Evolutionary conservation across 2,888 invertebrate species (phyloP).

Genomic region (Microdon myrmicae): DNA sequence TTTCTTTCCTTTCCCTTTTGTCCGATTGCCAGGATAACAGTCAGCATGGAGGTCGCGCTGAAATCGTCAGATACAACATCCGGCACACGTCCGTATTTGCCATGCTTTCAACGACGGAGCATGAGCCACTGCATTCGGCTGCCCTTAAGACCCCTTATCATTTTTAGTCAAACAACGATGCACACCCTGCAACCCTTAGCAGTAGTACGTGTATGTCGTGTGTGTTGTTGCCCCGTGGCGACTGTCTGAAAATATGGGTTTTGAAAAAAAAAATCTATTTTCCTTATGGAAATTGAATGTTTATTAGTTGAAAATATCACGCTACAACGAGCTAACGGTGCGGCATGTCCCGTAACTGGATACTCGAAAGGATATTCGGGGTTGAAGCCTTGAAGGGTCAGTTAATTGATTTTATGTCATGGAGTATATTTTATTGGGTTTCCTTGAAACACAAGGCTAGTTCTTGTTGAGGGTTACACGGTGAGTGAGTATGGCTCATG

Average conservation of each 20-base stretch:
- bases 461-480: not conserved
- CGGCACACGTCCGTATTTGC: constrained; percentile 43
- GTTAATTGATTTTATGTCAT: not conserved
- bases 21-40: constrained; percentile 48
- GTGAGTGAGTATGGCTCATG: not conserved
- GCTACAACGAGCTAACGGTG: constrained; percentile 1
- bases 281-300: constrained; percentile 27
- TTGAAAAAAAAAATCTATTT: constrained; percentile 27
- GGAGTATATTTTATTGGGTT: constrained; percentile 14
- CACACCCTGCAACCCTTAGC: constrained; percentile 12
- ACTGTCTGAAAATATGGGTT: constrained; percentile 1
- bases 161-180: constrained; percentile 20
- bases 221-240: too few relatives aligned
- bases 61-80: constrained; percentile 46
- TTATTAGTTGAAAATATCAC: constrained; percentile 26
- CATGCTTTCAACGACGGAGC: constrained; percentile 16
- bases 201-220: too few relatives aligned
- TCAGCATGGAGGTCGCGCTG: constrained; percentile 44
- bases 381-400: constrained; percentile 17
- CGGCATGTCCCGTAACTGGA: constrained; percentile 21
- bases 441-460: not conserved
- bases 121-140: constrained; percentile 20
- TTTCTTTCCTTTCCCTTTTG: constrained; percentile 32
- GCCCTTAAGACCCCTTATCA: constrained; percentile 5
- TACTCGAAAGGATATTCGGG: constrained; percentile 9